These are phyloP conservation scores for Rhabdophis nuchalis DNA, from an alignment of 2,797 vertebrate species.

Conservation along the genomic window DNA sequence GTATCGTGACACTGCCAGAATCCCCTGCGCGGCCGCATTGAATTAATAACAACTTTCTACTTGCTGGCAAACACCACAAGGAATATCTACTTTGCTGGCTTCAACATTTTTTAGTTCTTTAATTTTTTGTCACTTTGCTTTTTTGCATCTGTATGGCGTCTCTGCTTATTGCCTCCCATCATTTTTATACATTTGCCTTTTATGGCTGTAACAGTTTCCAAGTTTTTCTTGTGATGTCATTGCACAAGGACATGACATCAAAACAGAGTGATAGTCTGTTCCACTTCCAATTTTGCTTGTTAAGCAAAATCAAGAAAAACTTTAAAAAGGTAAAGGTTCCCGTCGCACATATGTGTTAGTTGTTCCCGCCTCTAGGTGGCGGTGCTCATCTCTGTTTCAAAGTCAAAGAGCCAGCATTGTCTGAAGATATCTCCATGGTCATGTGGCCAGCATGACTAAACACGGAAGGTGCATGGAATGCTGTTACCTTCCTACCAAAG, in stretches of 20 bases:
- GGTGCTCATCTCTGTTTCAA: too few species aligned
- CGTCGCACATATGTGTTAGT: too few species aligned
- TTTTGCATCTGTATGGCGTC: not conserved
- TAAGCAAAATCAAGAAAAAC: not conserved
- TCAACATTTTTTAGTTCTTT: conserved; percentile 74
- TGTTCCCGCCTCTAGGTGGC: too few species aligned
- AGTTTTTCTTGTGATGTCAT: not conserved
- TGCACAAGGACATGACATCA: not conserved
- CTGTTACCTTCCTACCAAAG: too few species aligned
- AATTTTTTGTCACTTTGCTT: conserved; percentile 41
- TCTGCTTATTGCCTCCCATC: not conserved
- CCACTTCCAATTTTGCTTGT: not conserved
- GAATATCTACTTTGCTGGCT: conserved; percentile 58
- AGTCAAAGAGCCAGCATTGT: too few species aligned
- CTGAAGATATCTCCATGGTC: too few species aligned
- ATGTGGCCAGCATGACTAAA: too few species aligned
- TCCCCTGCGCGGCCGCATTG: too few species aligned
- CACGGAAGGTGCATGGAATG: too few species aligned
- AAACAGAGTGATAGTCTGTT: not conserved
- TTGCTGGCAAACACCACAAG: conserved; percentile 72
- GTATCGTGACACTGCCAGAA: too few species aligned
- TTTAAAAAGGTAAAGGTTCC: too few species aligned
- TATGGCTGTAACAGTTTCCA: not conserved
- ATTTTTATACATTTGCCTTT: not conserved
- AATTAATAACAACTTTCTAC: conserved; percentile 79